phyloP scores from a whole-genome alignment of 2,113 vertebrate species.

The Rattus norvegicus region GRCr8 NC_086025.1:59370001-59370500 shows the following conservation, averaged over 20 bases:
- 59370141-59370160: no score
- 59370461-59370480: not conserved
- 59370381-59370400: not conserved
- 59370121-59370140: not conserved
- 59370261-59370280: no score
- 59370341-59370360: not conserved
- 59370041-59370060: not conserved
- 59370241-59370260: not conserved
- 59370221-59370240: not conserved
- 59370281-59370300: not conserved
- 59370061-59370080: not conserved
- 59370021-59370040: not conserved
- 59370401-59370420: not conserved
- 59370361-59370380: not conserved
- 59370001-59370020: no score
- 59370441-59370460: not conserved
- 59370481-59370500: not conserved
- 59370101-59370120: not conserved
- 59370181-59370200: not conserved
- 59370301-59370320: not conserved
- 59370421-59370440: not conserved
- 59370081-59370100: not conserved
- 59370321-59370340: not conserved
- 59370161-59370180: no score
- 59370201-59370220: not conserved